Evolutionary conservation across 2,888 invertebrate species (phyloP).

Genomic region (Eupelmus urozonus): DNA sequence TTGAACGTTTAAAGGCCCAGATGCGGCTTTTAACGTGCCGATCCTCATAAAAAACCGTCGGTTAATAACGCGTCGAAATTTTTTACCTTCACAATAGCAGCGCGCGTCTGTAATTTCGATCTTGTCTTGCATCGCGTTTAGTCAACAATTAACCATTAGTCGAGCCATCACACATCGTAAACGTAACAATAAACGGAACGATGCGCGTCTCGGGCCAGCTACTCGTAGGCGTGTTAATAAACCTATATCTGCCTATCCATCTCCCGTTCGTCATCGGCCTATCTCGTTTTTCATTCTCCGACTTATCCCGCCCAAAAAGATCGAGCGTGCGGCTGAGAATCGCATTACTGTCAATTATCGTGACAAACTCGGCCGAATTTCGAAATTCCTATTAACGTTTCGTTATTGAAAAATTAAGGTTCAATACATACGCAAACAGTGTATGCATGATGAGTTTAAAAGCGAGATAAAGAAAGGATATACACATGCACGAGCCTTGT

Average conservation of each 20-base stretch:
- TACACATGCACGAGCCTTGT: not conserved
- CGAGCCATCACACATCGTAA: not conserved
- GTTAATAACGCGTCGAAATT: too few species aligned
- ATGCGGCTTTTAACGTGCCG: not conserved
- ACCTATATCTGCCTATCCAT: constrained; percentile 5
- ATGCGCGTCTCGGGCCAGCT: not conserved
- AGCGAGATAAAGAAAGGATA: constrained; percentile 1
- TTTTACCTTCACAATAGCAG: not conserved
- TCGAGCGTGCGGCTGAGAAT: constrained; percentile 58
- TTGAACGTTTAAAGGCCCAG: too few species aligned
- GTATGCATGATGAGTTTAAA: too few species aligned
- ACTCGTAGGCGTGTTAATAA: not conserved
- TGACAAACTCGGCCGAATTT: constrained; percentile 27
- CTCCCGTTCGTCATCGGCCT: constrained; percentile 40
- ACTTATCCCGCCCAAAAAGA: constrained; percentile 36
- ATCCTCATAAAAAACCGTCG: not conserved
- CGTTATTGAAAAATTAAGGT: constrained; percentile 48
- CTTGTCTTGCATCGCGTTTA: not conserved
- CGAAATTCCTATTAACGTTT: constrained; percentile 55
- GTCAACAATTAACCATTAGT: not conserved
- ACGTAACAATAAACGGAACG: not conserved
- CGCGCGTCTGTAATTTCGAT: not conserved
- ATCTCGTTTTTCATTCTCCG: constrained; percentile 49
- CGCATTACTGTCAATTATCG: constrained; percentile 58
- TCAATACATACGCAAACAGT: too few species aligned